These are phyloP conservation scores for Mormyrus iriodes DNA, from an alignment of 2,113 vertebrate species.

Conservation along the genomic window DNA sequence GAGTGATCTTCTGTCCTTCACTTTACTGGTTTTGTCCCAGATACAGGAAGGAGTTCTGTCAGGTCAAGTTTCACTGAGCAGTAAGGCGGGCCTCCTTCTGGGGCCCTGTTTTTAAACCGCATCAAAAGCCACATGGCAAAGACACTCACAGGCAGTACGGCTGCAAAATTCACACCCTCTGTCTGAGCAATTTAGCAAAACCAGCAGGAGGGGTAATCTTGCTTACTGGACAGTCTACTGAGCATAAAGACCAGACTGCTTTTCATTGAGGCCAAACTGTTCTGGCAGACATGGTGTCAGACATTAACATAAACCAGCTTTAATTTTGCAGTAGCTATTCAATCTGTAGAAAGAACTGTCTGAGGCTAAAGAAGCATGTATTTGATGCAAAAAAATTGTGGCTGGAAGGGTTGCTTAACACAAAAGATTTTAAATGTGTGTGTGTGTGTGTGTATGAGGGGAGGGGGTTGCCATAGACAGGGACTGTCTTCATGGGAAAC, in stretches of 20 bases:
- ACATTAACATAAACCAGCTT: background rate
- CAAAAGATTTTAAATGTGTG: background rate
- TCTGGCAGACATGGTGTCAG: slow-evolving; percentile 6
- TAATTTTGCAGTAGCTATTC: background rate
- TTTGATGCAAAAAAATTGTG: background rate
- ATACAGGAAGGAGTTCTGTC: background rate
- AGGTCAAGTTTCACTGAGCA: background rate
- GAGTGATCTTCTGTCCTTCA: background rate
- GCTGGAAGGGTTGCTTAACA: background rate
- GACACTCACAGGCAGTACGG: background rate
- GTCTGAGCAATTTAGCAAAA: background rate
- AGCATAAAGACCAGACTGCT: slow-evolving; percentile 9
- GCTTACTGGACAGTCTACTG: slow-evolving; percentile 5
- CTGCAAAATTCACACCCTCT: background rate
- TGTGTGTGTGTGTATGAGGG: background rate
- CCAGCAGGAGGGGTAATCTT: background rate
- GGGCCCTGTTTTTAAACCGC: background rate
- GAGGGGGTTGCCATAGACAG: background rate
- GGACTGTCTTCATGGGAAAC: background rate
- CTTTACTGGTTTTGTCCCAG: background rate
- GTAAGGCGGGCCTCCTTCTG: background rate
- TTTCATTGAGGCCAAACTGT: background rate
- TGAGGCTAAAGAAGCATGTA: background rate
- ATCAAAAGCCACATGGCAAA: background rate
- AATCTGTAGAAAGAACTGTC: background rate